Conservation (phyloP, 1,140 invertebrate genomes). For the Lepidotrigona ventralis region DNA sequence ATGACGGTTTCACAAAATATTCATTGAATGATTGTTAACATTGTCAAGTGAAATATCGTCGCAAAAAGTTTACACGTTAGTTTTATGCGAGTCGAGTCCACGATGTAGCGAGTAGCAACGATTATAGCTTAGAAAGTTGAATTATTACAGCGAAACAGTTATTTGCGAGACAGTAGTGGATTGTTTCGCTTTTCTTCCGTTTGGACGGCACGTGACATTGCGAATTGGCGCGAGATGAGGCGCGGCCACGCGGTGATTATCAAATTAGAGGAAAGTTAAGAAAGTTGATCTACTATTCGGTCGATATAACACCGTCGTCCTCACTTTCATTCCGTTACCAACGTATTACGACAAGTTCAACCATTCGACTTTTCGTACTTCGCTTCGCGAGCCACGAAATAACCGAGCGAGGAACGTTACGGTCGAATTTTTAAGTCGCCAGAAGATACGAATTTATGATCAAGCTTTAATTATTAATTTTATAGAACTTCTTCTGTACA, state of each 20-base stretch:
- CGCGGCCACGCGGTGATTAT: slow-evolving; percentile 50
- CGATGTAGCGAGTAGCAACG: neutral
- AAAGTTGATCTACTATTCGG: slow-evolving; percentile 62
- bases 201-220: slow-evolving; percentile 36
- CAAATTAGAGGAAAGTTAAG: slow-evolving; percentile 67
- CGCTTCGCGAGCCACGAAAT: slow-evolving; percentile 40
- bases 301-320: slow-evolving; percentile 41
- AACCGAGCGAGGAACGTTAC: slow-evolving; percentile 7
- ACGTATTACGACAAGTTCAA: slow-evolving; percentile 34
- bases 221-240: slow-evolving; percentile 39
- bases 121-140: slow-evolving; percentile 28
- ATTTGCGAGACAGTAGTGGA: slow-evolving; percentile 1
- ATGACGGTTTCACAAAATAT: too few species aligned
- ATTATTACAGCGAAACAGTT: neutral
- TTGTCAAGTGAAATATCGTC: neutral
- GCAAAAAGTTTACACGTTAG: neutral
- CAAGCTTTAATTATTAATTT: neutral
- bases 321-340: slow-evolving; percentile 56
- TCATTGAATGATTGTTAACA: too few species aligned
- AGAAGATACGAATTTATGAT: neutral
- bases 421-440: slow-evolving; percentile 21
- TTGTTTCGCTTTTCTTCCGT: slow-evolving; percentile 1
- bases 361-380: slow-evolving; percentile 28
- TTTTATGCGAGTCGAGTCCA: neutral
- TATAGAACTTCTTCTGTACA: too few species aligned